Evolutionary conservation across 2,888 invertebrate species (phyloP).

Genomic region (Noctua comes): DNA sequence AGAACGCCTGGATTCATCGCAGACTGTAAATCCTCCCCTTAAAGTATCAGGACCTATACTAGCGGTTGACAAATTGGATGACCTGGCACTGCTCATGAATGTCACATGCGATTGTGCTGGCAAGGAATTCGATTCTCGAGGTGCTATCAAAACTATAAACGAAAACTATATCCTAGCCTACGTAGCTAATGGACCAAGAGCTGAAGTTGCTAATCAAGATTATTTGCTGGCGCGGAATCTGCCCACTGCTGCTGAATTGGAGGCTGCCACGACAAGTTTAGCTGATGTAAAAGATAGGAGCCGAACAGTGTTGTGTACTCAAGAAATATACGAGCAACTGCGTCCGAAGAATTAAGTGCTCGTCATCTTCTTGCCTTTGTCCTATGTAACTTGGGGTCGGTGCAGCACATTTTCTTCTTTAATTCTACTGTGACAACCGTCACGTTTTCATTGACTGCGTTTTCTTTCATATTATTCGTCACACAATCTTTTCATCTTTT

Average conservation of each 20-base stretch:
- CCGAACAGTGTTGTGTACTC: conserved; percentile 19
- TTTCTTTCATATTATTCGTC: no score
- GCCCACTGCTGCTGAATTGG: conserved; percentile 14
- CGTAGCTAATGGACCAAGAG: not conserved
- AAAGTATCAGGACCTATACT: not conserved
- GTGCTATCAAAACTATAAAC: conserved; percentile 9
- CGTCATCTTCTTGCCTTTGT: not conserved
- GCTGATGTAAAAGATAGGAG: conserved; percentile 21
- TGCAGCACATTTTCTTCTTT: not conserved
- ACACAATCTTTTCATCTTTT: no score
- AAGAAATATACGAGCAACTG: conserved; percentile 18
- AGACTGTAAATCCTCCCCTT: no score
- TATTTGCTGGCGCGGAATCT: conserved; percentile 22
- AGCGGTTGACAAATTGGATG: not conserved
- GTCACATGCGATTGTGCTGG: conserved; percentile 32
- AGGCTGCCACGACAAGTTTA: not conserved
- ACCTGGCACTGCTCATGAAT: not conserved
- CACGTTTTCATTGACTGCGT: not conserved
- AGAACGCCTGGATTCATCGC: not conserved
- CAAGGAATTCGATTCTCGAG: not conserved
- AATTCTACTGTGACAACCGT: not conserved
- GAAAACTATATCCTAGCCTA: conserved; percentile 15
- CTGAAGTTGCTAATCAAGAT: not conserved
- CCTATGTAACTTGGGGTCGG: not conserved
- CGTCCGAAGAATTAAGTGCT: not conserved